Percentiles rank a stretch among this genome's conserved stretches.
phyloP scores from a whole-genome alignment of 53 echinoderm and acorn worm genomes.

The Henricia sp. region DNA sequence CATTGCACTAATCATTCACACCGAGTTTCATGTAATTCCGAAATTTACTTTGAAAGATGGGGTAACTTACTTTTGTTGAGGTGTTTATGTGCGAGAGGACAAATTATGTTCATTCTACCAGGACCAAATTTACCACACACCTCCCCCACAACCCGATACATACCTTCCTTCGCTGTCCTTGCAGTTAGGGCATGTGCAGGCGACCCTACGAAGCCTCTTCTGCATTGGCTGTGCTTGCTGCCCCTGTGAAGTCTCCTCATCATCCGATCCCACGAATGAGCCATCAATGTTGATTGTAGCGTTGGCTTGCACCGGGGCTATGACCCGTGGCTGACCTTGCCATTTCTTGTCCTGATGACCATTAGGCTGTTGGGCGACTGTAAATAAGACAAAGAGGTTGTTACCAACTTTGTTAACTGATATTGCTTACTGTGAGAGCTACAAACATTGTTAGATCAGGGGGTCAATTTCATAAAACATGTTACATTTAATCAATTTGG shows the following conservation, averaged over 20 bases:
- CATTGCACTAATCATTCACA: too few relatives aligned
- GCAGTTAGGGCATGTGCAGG: constrained; percentile 97
- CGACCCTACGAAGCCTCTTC: constrained; percentile 87
- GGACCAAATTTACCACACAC: too few relatives aligned
- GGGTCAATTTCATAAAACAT: too few relatives aligned
- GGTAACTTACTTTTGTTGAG: too few relatives aligned
- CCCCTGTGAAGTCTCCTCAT: constrained; percentile 44
- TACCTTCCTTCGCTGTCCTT: constrained; percentile 74
- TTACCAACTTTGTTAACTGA: too few relatives aligned
- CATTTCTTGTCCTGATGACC: constrained; percentile 48
- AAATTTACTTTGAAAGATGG: too few relatives aligned
- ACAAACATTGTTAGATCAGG: too few relatives aligned
- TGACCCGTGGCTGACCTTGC: constrained; percentile 41
- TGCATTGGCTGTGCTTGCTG: constrained; percentile 40
- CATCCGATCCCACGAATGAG: constrained; percentile 49
- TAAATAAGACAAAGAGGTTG: neutral
- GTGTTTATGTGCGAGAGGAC: too few relatives aligned
- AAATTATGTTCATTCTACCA: too few relatives aligned
- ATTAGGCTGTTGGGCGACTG: constrained; percentile 31
- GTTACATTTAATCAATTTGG: too few relatives aligned
- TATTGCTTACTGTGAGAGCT: too few relatives aligned
- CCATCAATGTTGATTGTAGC: constrained; percentile 7
- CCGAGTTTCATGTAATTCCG: too few relatives aligned
- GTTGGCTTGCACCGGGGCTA: constrained; percentile 31
- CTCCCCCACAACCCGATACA: neutral